These are phyloP conservation scores for Cyclargus thomasi DNA, from an alignment of 1,140 invertebrate genomes.

Conservation along the genomic window DNA sequence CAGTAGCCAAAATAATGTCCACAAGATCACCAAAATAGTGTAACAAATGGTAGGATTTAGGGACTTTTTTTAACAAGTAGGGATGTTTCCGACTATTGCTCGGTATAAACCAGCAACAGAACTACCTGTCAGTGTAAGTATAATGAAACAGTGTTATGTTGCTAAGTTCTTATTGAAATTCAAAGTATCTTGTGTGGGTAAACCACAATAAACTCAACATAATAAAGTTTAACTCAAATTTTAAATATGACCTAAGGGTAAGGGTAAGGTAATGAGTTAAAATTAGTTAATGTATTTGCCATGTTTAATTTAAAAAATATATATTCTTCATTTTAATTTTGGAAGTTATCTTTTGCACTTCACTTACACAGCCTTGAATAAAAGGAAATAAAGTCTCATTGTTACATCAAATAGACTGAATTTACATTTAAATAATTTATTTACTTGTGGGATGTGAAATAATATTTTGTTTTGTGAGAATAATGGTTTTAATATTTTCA, in stretches of 20 bases:
- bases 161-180: not conserved
- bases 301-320: not conserved
- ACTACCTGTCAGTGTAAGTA: too few species aligned
- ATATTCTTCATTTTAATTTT: not conserved
- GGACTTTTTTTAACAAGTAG: too few species aligned
- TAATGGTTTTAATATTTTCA: not conserved
- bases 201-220: not conserved
- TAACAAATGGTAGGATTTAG: too few species aligned
- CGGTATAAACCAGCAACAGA: too few species aligned
- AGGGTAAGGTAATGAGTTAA: too few species aligned
- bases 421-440: constrained; percentile 13
- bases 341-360: constrained; percentile 8
- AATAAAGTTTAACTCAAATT: not conserved
- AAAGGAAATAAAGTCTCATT: constrained; percentile 21
- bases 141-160: not conserved
- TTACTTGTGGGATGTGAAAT: constrained; percentile 17
- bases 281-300: too few species aligned
- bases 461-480: constrained; percentile 6
- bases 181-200: not conserved
- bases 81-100: too few species aligned
- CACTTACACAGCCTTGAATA: not conserved
- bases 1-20: not conserved
- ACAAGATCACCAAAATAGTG: not conserved
- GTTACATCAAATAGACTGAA: constrained; percentile 21
- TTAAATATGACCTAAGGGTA: too few species aligned